Conservation (phyloP, 2,797 vertebrate genomes). For the Halcyon smyrnensis region DNA sequence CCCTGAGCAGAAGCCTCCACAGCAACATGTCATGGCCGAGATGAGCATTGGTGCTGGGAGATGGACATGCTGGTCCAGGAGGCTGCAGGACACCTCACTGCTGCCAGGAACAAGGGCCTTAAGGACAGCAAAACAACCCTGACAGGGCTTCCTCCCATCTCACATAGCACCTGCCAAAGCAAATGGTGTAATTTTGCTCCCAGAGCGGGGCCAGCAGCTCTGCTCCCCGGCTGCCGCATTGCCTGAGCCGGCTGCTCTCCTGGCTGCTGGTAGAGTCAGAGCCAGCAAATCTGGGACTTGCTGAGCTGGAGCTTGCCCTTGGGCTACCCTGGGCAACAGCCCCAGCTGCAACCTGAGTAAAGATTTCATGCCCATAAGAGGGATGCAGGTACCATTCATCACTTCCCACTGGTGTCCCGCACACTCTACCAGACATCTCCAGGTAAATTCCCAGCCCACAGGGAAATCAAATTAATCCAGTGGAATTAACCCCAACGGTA, state of each 20-base stretch:
- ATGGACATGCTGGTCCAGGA: neutral
- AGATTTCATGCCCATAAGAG: fast-evolving
- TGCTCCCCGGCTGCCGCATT: neutral
- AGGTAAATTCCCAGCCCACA: neutral
- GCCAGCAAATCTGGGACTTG: fast-evolving
- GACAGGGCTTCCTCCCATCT: fast-evolving
- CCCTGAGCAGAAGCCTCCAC: neutral
- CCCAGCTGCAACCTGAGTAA: neutral
- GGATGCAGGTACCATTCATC: fast-evolving
- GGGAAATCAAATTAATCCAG: neutral
- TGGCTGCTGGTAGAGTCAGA: fast-evolving
- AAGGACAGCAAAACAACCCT: fast-evolving
- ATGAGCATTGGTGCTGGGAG: fast-evolving
- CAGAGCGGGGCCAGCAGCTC: neutral
- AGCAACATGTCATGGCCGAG: fast-evolving
- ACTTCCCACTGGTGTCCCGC: neutral
- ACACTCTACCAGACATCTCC: neutral
- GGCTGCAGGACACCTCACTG: neutral
- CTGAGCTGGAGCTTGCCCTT: neutral
- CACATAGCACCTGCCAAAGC: fast-evolving
- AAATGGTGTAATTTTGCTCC: fast-evolving
- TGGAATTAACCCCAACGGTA: neutral
- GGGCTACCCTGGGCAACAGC: neutral
- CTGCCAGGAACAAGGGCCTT: neutral
- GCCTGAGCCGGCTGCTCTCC: neutral